A percentile compares a stretch with the other conserved stretches of the same genome.
phyloP scores from a whole-genome alignment of 2,888 invertebrate species.

The Synanthedon tipuliformis region DNA sequence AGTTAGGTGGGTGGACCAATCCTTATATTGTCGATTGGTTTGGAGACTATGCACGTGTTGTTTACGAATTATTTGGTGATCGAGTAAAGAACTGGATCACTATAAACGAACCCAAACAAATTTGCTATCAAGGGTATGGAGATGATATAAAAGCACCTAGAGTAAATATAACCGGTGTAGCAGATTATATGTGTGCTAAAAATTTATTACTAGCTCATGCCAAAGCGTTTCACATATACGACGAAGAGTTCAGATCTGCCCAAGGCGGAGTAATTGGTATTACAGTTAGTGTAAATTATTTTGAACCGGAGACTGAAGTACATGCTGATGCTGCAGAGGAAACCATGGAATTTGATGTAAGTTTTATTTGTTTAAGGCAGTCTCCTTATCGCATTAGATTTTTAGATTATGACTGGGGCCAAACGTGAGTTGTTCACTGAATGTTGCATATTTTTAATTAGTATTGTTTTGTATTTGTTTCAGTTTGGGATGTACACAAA shows the following conservation, averaged over 20 bases:
- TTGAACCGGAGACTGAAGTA: slow-evolving; percentile 54
- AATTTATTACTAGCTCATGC: slow-evolving; percentile 70
- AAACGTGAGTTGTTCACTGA: too few relatives aligned
- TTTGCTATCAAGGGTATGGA: slow-evolving; percentile 44
- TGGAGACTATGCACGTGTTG: slow-evolving; percentile 63
- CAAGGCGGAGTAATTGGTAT: slow-evolving; percentile 39
- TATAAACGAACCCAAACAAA: slow-evolving; percentile 66
- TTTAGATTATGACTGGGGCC: too few relatives aligned
- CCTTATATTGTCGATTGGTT: slow-evolving; percentile 65
- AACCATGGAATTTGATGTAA: slow-evolving; percentile 65
- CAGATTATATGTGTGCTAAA: slow-evolving; percentile 68
- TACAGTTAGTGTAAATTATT: slow-evolving; percentile 51
- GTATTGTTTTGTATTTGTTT: slow-evolving; percentile 9
- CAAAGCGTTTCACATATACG: slow-evolving; percentile 46
- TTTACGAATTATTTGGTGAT: slow-evolving; percentile 57
- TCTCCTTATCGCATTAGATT: not conserved
- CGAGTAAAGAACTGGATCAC: slow-evolving; percentile 69
- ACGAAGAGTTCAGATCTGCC: slow-evolving; percentile 23
- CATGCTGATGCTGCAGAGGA: slow-evolving; percentile 64
- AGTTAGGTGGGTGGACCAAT: slow-evolving; percentile 72
- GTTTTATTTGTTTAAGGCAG: slow-evolving; percentile 11
- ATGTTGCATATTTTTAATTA: not conserved
- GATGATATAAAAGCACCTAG: slow-evolving; percentile 35
- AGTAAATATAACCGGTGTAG: slow-evolving; percentile 43
- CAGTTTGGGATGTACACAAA: slow-evolving; percentile 58